Base-by-base conservation (phyloP, 2,113 vertebrate genomes). In the Bubalus kerabau region DNA sequence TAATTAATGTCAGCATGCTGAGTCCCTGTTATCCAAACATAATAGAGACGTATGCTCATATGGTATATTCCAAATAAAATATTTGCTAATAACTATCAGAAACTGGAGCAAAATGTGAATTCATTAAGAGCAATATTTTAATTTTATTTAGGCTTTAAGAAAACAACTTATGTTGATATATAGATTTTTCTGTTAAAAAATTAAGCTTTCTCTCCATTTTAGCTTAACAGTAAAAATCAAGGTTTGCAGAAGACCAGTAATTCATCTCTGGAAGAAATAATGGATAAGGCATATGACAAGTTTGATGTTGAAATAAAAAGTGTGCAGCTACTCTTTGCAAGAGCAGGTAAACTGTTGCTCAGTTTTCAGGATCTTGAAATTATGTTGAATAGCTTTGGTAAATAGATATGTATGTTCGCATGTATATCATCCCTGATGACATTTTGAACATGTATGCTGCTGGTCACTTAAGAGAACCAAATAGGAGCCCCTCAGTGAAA, bases 231-330 rank as follows among this genome's bases (percentile, higher is more conserved):
- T 87, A 98, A 99, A 85, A 98, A 99, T 95, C 99, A 99, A 98
- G 96, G 96, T 48, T 76, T 95, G 28, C 98, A 97, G 46, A 98
- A 98, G 56, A 92, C 98, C 7, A 98, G 98, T 1, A 99, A 97
- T 94, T 99, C 99, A 3, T 99, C 99, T 40, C 98, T 99, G 93
- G 99, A 99, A 97, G 99, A 99, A 97, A 99, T 99, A 92, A 99
- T 99, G 99, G 99, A 99, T 96, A 99, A 99, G 94, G 99, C 99
- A 32, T 99, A 99, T 85, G 99, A 99, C 97, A 99, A 99, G 94
- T 99, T 99, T 98, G 99, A 99, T 62, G 98, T 99, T 84, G 98
- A 99, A 98, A 99, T 99, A 67, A 99, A 99, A 96, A 99, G 98
- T 43, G 99, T 99, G 4, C 99, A 99, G 40, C 98, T 99, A 64